Base-by-base conservation (phyloP, 2,113 vertebrate genomes). In the Gopherus flavomarginatus region DNA sequence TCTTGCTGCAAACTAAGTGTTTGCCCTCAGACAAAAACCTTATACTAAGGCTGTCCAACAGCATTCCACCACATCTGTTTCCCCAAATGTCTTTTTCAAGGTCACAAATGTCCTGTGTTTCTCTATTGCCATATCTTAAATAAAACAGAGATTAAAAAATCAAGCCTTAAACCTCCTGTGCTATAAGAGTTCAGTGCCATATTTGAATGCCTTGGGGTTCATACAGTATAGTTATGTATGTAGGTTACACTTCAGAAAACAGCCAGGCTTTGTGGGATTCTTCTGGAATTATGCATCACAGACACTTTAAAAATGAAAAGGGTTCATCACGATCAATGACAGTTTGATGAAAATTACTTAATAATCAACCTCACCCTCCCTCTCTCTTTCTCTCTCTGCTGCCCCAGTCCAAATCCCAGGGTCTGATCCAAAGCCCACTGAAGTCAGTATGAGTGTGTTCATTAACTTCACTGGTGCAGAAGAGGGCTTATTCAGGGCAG, bases 381-480 rank as follows among this genome's bases (percentile, higher is more conserved):
- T 31, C 27, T 31, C 59, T 62, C 59, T 62, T 2, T 31, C 62
- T 69, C 16, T 79, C 89, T 75, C 93, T 90, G 17, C 57, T 29
- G 16, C n/a, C 93, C n/a, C 81, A 89, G 14, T 4, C 82, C 0
- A 0, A 83, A 72, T n/a, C 54, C 47, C 52, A 91, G 47, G 42
- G 89, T 88, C 19, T 94, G 52, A 90, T 95, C 83, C 87, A 10
- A n/a, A 88, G 44, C 6, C 90, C 87, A 29, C 80, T 92, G 62
- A 95, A 97, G 96, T 95, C 93, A 96, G 86, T 92, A 93, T 14
- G 8, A 95, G 4, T 22, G 38, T 89, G 89, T 95, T 94, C 92
- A 92, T 16, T 88, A 54, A 88, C 53, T 95, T 94, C 26, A 85
- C 0, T 13, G 27, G 35, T 86, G 44, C 29, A 94, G 62, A 72